A percentile compares a stretch with the other conserved stretches of the same genome.
These are phyloP conservation scores for Crax fasciolata DNA, from an alignment of 2,797 vertebrate genomes.

Conservation along the genomic window DNA sequence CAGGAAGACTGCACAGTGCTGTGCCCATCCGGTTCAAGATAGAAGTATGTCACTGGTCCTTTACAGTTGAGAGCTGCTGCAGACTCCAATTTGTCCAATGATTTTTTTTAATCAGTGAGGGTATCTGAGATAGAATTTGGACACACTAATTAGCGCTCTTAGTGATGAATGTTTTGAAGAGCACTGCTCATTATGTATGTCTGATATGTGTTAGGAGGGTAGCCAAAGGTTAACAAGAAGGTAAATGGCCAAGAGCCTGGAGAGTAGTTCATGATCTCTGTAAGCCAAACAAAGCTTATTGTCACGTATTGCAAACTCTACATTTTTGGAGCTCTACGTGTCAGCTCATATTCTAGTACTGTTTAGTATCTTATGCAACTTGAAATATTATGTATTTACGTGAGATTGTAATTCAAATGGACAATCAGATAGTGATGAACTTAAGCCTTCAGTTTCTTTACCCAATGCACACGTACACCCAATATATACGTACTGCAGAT, in stretches of 20 bases:
- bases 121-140: neutral
- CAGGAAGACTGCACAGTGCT: neutral
- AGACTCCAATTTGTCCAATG: neutral
- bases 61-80: neutral
- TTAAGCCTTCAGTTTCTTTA: neutral
- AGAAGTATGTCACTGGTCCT: rapidly evolving
- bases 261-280: neutral
- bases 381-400: neutral
- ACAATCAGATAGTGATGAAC: rapidly evolving
- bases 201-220: neutral
- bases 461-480: no score
- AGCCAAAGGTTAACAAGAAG: neutral
- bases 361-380: neutral
- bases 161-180: neutral
- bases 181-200: rapidly evolving
- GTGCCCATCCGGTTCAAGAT: no score
- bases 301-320: neutral
- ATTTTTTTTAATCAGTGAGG: neutral
- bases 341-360: neutral
- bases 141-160: neutral
- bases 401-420: neutral
- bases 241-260: neutral
- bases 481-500: neutral
- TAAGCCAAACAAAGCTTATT: neutral
- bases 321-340: rapidly evolving